Base-by-base conservation (phyloP, 2,113 vertebrate species). In the Lates calcarifer region DNA sequence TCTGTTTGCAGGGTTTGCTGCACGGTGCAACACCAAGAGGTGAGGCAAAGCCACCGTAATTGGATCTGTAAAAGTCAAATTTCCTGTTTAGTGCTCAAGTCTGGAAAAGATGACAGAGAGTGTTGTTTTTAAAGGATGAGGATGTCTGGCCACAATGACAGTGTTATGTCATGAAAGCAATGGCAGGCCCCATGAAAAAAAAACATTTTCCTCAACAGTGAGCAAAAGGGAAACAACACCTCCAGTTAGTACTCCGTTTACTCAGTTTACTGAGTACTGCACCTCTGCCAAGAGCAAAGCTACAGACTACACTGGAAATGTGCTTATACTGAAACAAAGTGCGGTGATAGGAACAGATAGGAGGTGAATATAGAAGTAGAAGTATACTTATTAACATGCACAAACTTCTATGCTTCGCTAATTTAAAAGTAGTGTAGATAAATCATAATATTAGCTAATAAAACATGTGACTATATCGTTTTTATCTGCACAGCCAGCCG, bases 21-120 rank as follows among this genome's bases (percentile, higher is more conserved):
- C 76, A 77, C n/a, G 58, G 62, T 55, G 15, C n/a, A 71, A 51
- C 63, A 85, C 71, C 56, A 41, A 73, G 68, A 91, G 84, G 82
- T 83, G 83, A 89, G 84, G 78, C 61, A 79, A 82, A 79, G 86
- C 75, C 87, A 67, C 65, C 12, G 74, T 90, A 92, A 93, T 92
- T 92, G 89, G 84, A 90, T 94, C 74, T 79, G 87, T 80, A 89
- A 91, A 92, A 94, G 90, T 93, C 83, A 90, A 88, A 93, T 93
- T 89, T 90, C 84, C 87, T 90, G 86, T 94, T 92, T 87, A 69
- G 71, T 81, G 68, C 80, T 74, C 57, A 84, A 82, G 82, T 93
- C 81, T 87, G 85, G 86, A 87, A 83, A 90, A 87, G 60, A 91
- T 90, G 89, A 90, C 81, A 87, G 74, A 84, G 83, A 77, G 80